Evolutionary conservation across 2,113 vertebrate genomes (phyloP).

Genomic region (Chionodraco myersi): DNA sequence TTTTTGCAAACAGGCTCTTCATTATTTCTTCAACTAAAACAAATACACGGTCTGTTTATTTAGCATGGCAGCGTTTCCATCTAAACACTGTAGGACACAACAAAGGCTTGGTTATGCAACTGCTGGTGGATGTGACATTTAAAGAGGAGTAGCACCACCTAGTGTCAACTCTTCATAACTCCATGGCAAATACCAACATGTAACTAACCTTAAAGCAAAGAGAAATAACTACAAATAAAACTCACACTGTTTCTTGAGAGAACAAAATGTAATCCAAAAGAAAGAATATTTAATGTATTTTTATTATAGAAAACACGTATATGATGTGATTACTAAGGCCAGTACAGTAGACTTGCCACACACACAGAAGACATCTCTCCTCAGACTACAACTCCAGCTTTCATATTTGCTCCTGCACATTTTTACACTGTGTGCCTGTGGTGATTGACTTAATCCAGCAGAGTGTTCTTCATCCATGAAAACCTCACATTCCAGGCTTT

Average conservation of each 20-base stretch:
- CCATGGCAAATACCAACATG: background rate
- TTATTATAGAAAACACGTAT: slow-evolving; percentile 27
- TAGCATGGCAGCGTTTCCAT: slow-evolving; percentile 27
- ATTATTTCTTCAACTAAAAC: slow-evolving; percentile 30
- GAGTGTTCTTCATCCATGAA: background rate
- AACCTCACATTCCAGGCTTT: background rate
- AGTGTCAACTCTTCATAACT: slow-evolving; percentile 12
- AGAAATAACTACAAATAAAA: background rate
- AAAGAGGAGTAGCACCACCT: slow-evolving; percentile 53
- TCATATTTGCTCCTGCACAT: background rate
- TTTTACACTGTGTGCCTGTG: background rate
- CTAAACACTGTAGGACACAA: slow-evolving; percentile 3
- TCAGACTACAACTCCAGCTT: background rate
- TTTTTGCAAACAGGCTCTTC: background rate
- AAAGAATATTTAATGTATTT: slow-evolving; percentile 10
- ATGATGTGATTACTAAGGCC: background rate
- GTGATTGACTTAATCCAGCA: background rate
- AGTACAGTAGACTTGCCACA: slow-evolving; percentile 15
- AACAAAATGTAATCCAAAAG: slow-evolving; percentile 3
- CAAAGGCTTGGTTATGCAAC: slow-evolving; percentile 50
- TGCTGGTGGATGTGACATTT: background rate
- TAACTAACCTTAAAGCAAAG: background rate
- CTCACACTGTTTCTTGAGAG: background rate
- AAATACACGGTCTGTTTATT: slow-evolving; percentile 31
- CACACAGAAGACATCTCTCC: background rate